Evolutionary conservation across 23 tunicate genomes (phyloP).

Genomic region (Phallusia fumigata): DNA sequence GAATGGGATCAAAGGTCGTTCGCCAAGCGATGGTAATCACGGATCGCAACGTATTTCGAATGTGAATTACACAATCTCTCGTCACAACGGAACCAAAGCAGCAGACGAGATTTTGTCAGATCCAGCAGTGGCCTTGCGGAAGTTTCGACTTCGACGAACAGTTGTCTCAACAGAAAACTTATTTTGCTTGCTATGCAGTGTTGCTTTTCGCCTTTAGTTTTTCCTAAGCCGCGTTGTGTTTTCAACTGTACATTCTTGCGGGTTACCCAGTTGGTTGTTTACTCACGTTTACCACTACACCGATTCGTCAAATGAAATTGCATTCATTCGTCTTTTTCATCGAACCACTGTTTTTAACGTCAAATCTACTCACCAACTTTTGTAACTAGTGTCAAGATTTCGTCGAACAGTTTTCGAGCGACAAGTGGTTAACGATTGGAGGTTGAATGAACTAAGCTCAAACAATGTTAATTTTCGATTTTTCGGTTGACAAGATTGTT

Average conservation of each 20-base stretch:
- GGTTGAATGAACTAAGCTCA: too few species aligned
- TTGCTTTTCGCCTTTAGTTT: neutral
- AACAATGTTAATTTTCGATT: too few species aligned
- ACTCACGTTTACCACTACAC: neutral
- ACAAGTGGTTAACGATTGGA: neutral
- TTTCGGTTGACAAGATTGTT: too few species aligned
- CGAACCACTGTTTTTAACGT: neutral
- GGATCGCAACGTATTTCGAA: neutral
- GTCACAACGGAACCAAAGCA: too few species aligned
- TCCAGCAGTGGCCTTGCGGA: too few species aligned
- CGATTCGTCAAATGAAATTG: neutral
- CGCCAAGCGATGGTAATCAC: too few species aligned
- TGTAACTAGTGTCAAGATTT: neutral
- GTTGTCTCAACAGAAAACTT: too few species aligned
- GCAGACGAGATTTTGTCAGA: too few species aligned
- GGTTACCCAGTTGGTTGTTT: neutral
- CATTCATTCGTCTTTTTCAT: neutral
- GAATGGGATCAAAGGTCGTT: neutral
- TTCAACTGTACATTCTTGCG: neutral
- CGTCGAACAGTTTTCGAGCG: neutral
- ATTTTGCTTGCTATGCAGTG: too few species aligned
- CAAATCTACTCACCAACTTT: too few species aligned
- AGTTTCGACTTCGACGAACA: too few species aligned
- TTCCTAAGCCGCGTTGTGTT: neutral
- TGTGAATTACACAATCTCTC: neutral